Evolutionary conservation across 2,888 invertebrate species (phyloP).

Genomic region (Pandemis corylana): DNA sequence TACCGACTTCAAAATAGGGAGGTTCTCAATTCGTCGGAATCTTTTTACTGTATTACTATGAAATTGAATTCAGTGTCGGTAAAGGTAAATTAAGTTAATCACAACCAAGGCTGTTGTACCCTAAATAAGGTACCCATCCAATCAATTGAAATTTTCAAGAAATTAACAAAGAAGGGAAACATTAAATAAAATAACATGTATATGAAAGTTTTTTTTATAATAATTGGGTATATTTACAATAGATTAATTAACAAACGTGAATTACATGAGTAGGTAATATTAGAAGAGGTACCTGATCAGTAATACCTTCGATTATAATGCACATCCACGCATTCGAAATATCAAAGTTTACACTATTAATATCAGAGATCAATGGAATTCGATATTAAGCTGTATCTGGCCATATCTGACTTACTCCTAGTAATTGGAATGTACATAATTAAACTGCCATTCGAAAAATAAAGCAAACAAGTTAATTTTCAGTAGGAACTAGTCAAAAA

Average conservation of each 20-base stretch:
- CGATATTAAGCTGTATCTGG: constrained; percentile 50
- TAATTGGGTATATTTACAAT: constrained; percentile 84
- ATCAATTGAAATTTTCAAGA: background rate
- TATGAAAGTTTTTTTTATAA: constrained; percentile 81
- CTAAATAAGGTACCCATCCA: too few relatives aligned
- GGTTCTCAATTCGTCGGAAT: too few relatives aligned
- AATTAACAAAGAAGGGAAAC: constrained; percentile 39
- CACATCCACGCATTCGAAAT: constrained; percentile 68
- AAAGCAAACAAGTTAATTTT: constrained; percentile 4
- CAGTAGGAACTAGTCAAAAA: constrained; percentile 29
- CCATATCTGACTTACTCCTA: constrained; percentile 50
- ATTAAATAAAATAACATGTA: constrained; percentile 64
- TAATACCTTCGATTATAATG: constrained; percentile 59
- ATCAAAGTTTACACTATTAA: constrained; percentile 61
- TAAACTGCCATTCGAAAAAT: constrained; percentile 44
- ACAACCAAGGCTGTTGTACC: too few relatives aligned
- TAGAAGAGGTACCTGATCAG: constrained; percentile 66
- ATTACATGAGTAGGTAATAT: constrained; percentile 74
- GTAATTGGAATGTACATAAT: constrained; percentile 64
- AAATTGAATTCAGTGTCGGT: too few relatives aligned
- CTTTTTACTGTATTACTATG: too few relatives aligned
- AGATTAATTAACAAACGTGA: constrained; percentile 83
- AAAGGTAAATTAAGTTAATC: too few relatives aligned
- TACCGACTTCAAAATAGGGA: too few relatives aligned
- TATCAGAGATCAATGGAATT: constrained; percentile 63